Base-by-base conservation (phyloP, 2,888 invertebrate species). In the Caenorhabditis zanzibari region DNA sequence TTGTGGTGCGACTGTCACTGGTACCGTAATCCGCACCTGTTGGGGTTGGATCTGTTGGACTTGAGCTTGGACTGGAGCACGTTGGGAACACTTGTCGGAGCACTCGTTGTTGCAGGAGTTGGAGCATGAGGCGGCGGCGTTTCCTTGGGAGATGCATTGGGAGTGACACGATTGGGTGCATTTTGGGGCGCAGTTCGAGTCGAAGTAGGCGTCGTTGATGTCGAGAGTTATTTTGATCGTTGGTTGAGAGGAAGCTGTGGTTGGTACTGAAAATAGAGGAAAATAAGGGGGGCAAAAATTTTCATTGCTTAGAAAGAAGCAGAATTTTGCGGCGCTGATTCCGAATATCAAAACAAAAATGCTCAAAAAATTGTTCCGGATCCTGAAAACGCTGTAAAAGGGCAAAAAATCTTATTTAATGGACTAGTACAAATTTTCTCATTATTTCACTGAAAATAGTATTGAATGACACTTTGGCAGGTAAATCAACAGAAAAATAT, bases 81-180 rank as follows among this genome's bases (percentile, higher is more conserved):
- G 82, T 49, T 66, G 44, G 3, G 84, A 32, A 49, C 87, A 87
- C 49, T 82, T 72, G n/a, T 64, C 28, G 0, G 56, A 59, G 74
- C 87, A 87, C 44, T 87, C 82, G 44, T 71, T 74, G 47, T 66
- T 59, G 64, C 87, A 87, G n/a, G 81, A 73, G 28, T 68, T 71
- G 35, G 87, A 79, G 74, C 87, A 87, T 9, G 66, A 63, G 6
- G 66, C 56, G 7, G 87, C 87, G 2, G 82, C 64, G 66, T 85
- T 87, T 68, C 85, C 87, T 79, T 87, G 84, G 2, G 84, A 84
- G 68, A 87, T 79, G 61, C 87, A 87, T 74, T 86, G 85, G 10
- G 85, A 85, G 74, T 86, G 86, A 49, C 87, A 87, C 2, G 82
- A 66, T 75, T 87, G 87, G 22, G 79, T 69, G 69, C 87, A 87